phyloP scores from a whole-genome alignment of 2,888 invertebrate species.

The Apamea monoglypha region DNA sequence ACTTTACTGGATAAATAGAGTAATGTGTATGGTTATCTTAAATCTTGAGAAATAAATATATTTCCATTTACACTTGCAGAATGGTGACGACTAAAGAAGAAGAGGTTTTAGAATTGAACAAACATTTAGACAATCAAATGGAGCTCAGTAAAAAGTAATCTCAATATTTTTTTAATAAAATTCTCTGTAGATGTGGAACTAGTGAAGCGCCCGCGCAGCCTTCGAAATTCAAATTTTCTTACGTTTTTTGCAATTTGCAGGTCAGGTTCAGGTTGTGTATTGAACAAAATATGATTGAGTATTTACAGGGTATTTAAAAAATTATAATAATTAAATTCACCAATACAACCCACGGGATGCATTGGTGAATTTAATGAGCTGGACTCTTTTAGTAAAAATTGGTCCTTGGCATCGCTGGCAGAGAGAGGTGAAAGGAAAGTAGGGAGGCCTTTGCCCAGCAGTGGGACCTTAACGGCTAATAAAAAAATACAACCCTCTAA shows the following conservation, averaged over 20 bases:
- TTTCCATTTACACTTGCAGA: constrained; percentile 68
- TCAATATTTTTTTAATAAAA: neutral
- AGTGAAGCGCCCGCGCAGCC: neutral
- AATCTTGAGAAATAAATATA: neutral
- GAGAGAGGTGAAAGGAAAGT: no score
- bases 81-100: constrained; percentile 89
- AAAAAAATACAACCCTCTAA: neutral
- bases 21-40: neutral
- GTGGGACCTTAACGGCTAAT: no score
- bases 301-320: neutral
- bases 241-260: neutral
- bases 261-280: neutral
- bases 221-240: neutral
- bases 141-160: constrained; percentile 90
- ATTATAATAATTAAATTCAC: no score
- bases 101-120: constrained; percentile 86
- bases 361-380: no score
- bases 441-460: no score
- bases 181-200: neutral
- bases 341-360: no score
- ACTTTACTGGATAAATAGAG: no score
- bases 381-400: no score
- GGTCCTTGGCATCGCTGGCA: no score
- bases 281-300: no score
- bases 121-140: constrained; percentile 91